Conservation (phyloP, 23 tunicate species). For the Trididemnum miniatum region DNA sequence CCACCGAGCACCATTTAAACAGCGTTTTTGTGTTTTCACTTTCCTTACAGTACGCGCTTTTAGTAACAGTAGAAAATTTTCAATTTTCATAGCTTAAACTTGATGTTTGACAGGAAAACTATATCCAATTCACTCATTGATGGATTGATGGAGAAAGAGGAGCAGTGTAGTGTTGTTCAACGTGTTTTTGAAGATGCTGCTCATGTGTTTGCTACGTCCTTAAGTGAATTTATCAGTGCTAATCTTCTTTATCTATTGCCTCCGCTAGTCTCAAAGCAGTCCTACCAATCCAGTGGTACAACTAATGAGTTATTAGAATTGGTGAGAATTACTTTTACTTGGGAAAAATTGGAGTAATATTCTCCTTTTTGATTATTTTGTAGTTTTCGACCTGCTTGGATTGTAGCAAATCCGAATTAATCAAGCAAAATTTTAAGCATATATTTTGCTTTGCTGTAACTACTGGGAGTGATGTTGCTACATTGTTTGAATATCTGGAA, state of each 20-base stretch:
- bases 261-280: conserved; percentile 3
- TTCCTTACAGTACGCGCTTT: too few species aligned
- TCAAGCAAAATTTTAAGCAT: conserved; percentile 77
- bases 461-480: conserved; percentile 17
- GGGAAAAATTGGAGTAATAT: too few species aligned
- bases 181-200: conserved; percentile 59
- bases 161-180: conserved; percentile 13
- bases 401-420: conserved; percentile 35
- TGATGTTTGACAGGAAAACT: conserved; percentile 32
- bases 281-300: background rate
- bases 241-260: conserved; percentile 50
- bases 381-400: conserved; percentile 46
- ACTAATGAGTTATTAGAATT: background rate
- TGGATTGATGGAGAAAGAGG: background rate
- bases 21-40: too few species aligned
- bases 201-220: conserved; percentile 8
- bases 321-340: too few species aligned
- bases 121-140: conserved; percentile 3
- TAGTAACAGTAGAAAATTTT: too few species aligned
- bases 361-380: background rate
- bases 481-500: conserved; percentile 46
- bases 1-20: too few species aligned
- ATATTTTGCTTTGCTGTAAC: conserved; percentile 79
- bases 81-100: too few species aligned
- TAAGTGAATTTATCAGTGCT: conserved; percentile 28